Base-by-base conservation (phyloP, 2,797 vertebrate species). In the Selene dorsalis region DNA sequence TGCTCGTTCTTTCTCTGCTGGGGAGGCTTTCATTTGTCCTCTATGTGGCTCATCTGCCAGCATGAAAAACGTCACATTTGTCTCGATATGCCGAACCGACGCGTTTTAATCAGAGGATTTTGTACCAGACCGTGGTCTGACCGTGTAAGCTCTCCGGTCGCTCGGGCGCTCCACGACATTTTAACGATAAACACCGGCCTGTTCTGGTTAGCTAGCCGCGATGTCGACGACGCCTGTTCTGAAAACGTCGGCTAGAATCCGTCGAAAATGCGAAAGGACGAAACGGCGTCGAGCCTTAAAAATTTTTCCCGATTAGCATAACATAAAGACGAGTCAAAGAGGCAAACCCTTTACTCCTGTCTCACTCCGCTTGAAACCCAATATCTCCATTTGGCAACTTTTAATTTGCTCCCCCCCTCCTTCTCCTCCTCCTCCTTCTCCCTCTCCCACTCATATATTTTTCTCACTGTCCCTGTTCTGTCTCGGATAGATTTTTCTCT, bases 321-420 rank as follows among this genome's bases (percentile, higher is more conserved):
- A 93, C 94, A 95, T 91, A 91, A 94, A 94, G 93, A 94, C 93
- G 93, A 93, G 84, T 83, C 88, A 87, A 94, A 92, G 89, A 95
- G 94, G 92, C 94, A 90, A 95, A 94, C 92, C 96, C 95, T 92
- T 91, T 92, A 94, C 94, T 96, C 94, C 94, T 92, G 94, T 95
- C 95, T 96, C 94, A 95, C 96, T 96, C 95, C 90, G 95, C 95
- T 97, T 98, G 98, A 98, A 99, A 99, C 97, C 96, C 97, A 99
- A 98, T 99, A 97, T 97, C 97, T 97, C 97, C 95, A 96, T 98
- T 98, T 97, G 97, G 97, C 97, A 97, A 98, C 96, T 97, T 97
- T 98, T 98, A 97, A 98, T 98, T 97, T 96, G 96, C 97, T 97
- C 96, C 96, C 97, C 96, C 95, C 72, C 95, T 95, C 94, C 94